phyloP scores from a whole-genome alignment of 2,797 vertebrate species.

The Pseudocheirus occidentalis region DNA sequence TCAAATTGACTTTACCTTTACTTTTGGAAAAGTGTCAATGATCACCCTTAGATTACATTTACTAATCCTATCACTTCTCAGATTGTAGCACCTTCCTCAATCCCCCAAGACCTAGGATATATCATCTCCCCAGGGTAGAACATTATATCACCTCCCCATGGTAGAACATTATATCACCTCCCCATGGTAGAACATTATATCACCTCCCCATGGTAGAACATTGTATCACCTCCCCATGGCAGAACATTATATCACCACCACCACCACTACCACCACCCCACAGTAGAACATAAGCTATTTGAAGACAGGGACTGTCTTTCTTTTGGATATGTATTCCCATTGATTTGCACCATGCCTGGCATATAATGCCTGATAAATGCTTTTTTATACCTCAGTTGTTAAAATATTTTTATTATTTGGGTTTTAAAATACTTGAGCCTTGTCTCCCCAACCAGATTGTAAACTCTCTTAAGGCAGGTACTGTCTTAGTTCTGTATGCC shows the following conservation, averaged over 20 bases:
- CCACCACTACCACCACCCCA: too few species aligned
- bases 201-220: too few species aligned
- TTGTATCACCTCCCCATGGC: too few species aligned
- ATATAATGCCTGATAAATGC: not conserved
- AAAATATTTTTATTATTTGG: slow-evolving; percentile 18
- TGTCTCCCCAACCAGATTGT: not conserved
- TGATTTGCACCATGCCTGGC: not conserved
- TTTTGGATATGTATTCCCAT: not conserved
- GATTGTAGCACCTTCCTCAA: not conserved
- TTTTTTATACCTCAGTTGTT: slow-evolving; percentile 28
- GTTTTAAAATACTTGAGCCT: not conserved
- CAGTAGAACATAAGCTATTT: not conserved
- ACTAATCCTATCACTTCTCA: not conserved
- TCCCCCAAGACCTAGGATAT: not conserved
- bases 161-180: too few species aligned
- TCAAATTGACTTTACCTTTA: not conserved
- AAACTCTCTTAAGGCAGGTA: not conserved
- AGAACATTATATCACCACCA: too few species aligned
- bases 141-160: too few species aligned
- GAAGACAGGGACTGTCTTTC: not conserved
- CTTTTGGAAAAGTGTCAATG: not conserved
- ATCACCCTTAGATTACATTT: not conserved
- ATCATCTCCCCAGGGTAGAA: too few species aligned
- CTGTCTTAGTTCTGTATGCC: not conserved
- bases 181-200: too few species aligned